Percentiles rank a stretch among this genome's conserved stretches.
Evolutionary conservation across 2,888 invertebrate genomes (phyloP).

Genomic region (Nemotelus pantherinus): DNA sequence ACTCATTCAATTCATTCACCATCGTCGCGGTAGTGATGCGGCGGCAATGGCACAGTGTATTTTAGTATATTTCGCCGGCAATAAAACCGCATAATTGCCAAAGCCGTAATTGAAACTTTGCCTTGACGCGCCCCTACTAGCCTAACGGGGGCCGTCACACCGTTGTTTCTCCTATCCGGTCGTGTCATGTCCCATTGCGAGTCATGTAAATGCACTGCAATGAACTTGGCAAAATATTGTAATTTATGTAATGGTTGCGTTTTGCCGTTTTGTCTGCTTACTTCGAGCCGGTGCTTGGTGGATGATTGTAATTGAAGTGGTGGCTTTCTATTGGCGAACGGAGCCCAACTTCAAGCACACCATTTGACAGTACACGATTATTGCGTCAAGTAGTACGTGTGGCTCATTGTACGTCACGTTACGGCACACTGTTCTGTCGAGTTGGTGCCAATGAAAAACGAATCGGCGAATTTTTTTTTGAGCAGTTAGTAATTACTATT

Average conservation of each 20-base stretch:
- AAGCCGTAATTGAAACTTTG: constrained; percentile 36
- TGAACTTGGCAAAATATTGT: constrained; percentile 37
- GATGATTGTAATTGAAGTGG: too few relatives aligned
- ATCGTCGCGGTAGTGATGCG: neutral
- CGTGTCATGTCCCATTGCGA: neutral
- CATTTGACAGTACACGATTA: too few relatives aligned
- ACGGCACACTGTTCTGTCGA: too few relatives aligned
- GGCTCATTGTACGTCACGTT: too few relatives aligned
- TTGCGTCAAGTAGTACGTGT: too few relatives aligned
- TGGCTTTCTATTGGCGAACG: too few relatives aligned
- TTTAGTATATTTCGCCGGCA: constrained; percentile 25
- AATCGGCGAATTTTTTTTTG: too few relatives aligned
- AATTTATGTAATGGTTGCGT: constrained; percentile 29
- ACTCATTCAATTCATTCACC: constrained; percentile 10
- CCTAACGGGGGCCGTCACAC: neutral
- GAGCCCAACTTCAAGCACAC: too few relatives aligned
- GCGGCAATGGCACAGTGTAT: neutral
- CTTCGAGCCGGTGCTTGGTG: neutral
- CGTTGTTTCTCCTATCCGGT: too few relatives aligned
- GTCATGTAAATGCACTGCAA: constrained; percentile 33
- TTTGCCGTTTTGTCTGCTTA: neutral
- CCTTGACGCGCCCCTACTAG: neutral
- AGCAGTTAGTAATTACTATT: too few relatives aligned
- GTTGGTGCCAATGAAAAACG: too few relatives aligned
- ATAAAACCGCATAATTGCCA: constrained; percentile 36